Evolutionary conservation across 2,113 vertebrate genomes (phyloP), one percentile per base, ranked within the genome.

Genomic region (Ciconia stormi): DNA sequence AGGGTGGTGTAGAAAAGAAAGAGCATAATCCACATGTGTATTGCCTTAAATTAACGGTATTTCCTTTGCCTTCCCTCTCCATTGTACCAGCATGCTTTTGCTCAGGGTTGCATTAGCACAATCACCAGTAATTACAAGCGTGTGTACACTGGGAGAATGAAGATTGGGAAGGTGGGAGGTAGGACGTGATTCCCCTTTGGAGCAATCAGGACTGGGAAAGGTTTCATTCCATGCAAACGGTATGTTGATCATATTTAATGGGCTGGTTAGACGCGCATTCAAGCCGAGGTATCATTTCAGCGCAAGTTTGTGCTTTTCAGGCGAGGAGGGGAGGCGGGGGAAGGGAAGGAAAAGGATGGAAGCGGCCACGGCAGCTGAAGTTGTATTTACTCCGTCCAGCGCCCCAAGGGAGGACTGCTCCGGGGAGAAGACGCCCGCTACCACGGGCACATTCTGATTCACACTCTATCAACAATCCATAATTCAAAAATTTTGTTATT

Each of bases 131-230:
- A 87, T 95, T 95, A 94, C 76, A 86, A 66, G 84, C 84, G 92
- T 58, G 94, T 65, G 82, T 65, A 65, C 90, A 76, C 70, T 30
- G 91, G 56, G 58, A 89, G 90, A 92, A 83, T 53, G 82, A 79
- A 78, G 93, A 95, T 44, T 69, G 95, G 89, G 96, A 97, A 97
- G 92, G 95, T 93, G 93, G 93, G 95, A 96, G 92, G 94, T 67
- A 94, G 82, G 89, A 92, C 82, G 89, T 76, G 83, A 92, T 95
- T 93, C 96, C 96, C 93, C 94, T 86, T 90, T 79, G 97, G 94
- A 96, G 91, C 94, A 89, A 97, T 94, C 93, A 90, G 87, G 93
- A 84, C 53, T 19, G 93, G 94, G 89, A 87, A 96, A 89, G 95
- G 70, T 93, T 97, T 93, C 82, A 82, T 94, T 91, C 89, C 87